phyloP scores from a whole-genome alignment of 2,113 vertebrate genomes.

The Mirounga angustirostris region DNA sequence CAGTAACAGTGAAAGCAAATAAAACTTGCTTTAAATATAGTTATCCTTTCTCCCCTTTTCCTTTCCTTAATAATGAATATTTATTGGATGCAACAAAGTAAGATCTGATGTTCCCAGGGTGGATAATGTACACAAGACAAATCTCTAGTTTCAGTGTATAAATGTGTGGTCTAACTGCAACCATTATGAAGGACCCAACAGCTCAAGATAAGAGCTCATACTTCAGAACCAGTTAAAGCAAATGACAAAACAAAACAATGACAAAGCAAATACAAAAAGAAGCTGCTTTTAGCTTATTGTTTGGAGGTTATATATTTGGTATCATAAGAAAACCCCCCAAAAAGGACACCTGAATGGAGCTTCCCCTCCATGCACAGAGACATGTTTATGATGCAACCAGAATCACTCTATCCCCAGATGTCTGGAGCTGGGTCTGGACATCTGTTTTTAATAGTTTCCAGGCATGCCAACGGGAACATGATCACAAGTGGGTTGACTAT shows the following conservation, averaged over 20 bases:
- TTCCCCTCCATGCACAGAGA: neutral
- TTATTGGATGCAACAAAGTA: slow-evolving; percentile 62
- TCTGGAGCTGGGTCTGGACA: neutral
- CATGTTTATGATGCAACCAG: neutral
- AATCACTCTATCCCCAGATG: neutral
- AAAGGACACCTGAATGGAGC: slow-evolving; percentile 59
- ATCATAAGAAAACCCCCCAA: slow-evolving; percentile 41
- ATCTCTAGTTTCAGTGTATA: slow-evolving; percentile 79
- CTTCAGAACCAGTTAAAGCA: slow-evolving; percentile 78
- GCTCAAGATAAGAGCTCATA: slow-evolving; percentile 72
- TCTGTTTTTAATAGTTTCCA: slow-evolving; percentile 80
- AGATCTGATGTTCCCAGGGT: slow-evolving; percentile 50
- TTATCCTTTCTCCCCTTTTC: neutral
- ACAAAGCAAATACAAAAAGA: slow-evolving; percentile 51
- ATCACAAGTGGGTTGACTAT: slow-evolving; percentile 65
- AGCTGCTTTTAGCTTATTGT: slow-evolving; percentile 53
- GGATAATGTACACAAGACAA: slow-evolving; percentile 74
- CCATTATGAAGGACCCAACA: slow-evolving; percentile 73
- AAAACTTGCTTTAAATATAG: slow-evolving; percentile 78
- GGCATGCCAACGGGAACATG: neutral
- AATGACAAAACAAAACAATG: slow-evolving; percentile 63
- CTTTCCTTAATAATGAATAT: slow-evolving; percentile 59
- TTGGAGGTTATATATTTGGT: slow-evolving; percentile 49
- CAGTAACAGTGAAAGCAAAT: slow-evolving; percentile 80
- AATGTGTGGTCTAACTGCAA: slow-evolving; percentile 82